Evolutionary conservation across 2,888 invertebrate species (phyloP).

Genomic region (Pachliopta kotzebuea): DNA sequence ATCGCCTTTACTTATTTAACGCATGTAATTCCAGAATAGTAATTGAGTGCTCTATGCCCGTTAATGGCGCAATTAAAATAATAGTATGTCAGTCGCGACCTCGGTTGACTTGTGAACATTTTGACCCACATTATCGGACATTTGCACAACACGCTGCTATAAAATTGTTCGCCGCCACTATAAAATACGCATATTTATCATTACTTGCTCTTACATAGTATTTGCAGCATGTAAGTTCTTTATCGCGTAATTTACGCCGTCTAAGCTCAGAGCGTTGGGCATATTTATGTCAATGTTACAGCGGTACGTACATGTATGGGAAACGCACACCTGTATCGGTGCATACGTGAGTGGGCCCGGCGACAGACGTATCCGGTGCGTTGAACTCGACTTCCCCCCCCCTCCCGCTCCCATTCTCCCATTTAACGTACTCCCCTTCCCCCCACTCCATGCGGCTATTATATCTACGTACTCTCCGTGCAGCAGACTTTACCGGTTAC

Average conservation of each 20-base stretch:
- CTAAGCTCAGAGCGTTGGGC: conserved; percentile 29
- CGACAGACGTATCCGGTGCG: conserved; percentile 77
- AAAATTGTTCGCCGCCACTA: conserved; percentile 10
- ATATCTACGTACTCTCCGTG: conserved; percentile 40
- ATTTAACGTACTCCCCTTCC: conserved; percentile 31
- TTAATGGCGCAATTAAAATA: conserved; percentile 51
- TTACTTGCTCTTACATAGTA: conserved; percentile 26
- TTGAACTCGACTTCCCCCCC: conserved; percentile 63
- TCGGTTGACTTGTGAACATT: conserved; percentile 61
- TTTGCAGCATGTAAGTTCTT: conserved; percentile 22
- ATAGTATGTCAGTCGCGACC: conserved; percentile 53
- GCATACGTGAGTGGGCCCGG: conserved; percentile 49
- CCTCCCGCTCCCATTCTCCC: conserved; percentile 43
- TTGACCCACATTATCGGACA: conserved; percentile 60
- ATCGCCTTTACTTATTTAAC: conserved; percentile 26
- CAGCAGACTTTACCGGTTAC: conserved; percentile 48
- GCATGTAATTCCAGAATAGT: conserved; percentile 34
- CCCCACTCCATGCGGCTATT: conserved; percentile 41
- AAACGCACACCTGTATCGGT: conserved; percentile 62
- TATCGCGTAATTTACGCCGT: conserved; percentile 33
- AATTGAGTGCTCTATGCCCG: conserved; percentile 29
- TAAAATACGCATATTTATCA: conserved; percentile 27
- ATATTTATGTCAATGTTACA: conserved; percentile 79
- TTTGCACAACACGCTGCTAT: conserved; percentile 15
- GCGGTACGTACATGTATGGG: conserved; percentile 36